These are phyloP conservation scores for Chloromyia formosa DNA, from an alignment of 2,888 invertebrate genomes.

Conservation along the genomic window DNA sequence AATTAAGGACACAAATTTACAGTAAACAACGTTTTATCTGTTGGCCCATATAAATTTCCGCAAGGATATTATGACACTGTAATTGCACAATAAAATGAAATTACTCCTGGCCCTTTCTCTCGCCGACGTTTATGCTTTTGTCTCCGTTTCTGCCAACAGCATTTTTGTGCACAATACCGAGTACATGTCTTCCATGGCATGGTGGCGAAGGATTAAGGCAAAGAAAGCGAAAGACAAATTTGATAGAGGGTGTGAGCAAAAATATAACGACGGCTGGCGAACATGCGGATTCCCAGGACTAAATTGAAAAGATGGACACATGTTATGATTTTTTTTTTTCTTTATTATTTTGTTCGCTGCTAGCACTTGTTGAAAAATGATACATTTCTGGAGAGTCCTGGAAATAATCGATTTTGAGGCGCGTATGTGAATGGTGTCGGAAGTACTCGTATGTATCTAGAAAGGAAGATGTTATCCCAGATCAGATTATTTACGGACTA, in stretches of 20 bases:
- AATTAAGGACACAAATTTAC: conserved; percentile 50
- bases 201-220: too few species aligned
- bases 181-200: too few species aligned
- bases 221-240: too few species aligned
- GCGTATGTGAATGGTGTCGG: too few species aligned
- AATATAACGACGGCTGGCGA: background rate
- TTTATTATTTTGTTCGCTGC: too few species aligned
- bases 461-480: too few species aligned
- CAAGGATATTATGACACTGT: conserved; percentile 48
- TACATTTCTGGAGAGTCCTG: background rate
- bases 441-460: too few species aligned
- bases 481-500: too few species aligned
- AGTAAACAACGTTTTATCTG: conserved; percentile 49
- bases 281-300: conserved; percentile 8
- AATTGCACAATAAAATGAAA: conserved; percentile 50
- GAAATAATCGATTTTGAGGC: background rate
- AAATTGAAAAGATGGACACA: conserved; percentile 2
- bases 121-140: conserved; percentile 12
- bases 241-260: too few species aligned
- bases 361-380: background rate
- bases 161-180: too few species aligned
- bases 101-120: conserved; percentile 43
- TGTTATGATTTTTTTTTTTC: conserved; percentile 5
- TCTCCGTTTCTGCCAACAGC: conserved; percentile 30
- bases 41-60: conserved; percentile 47